These are phyloP conservation scores for Lacerta bilineata DNA, from an alignment of 2,797 vertebrate species.

Conservation along the genomic window DNA sequence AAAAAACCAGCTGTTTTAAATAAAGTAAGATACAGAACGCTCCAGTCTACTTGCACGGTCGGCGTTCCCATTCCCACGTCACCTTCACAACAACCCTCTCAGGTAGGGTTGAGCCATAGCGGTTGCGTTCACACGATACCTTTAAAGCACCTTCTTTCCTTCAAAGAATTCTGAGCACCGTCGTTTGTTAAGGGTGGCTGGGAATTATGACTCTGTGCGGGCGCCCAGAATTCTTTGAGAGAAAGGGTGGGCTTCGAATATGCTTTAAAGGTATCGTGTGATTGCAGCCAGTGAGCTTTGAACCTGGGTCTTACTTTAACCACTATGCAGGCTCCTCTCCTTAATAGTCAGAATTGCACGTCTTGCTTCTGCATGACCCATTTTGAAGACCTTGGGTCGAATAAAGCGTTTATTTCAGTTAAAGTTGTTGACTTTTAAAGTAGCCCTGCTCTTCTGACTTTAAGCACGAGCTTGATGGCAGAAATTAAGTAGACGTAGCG, in stretches of 20 bases:
- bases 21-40: background rate
- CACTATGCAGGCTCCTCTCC: background rate
- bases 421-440: background rate
- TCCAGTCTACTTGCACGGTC: background rate
- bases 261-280: no score
- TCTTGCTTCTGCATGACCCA: background rate
- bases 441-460: background rate
- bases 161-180: no score
- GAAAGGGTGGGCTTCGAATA: no score
- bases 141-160: no score
- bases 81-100: background rate
- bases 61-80: no score
- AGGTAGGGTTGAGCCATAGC: background rate
- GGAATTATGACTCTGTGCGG: no score
- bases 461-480: background rate
- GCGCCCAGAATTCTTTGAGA: no score
- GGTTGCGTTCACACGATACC: no score
- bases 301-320: background rate
- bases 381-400: background rate
- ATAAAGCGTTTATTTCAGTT: background rate
- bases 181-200: no score
- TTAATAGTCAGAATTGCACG: background rate
- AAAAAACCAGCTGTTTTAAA: background rate
- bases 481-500: background rate
- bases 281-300: background rate